Percentiles rank a stretch among this genome's conserved stretches.
Conservation (phyloP, 2,113 vertebrate genomes). For the Hydrolagus affinis region DNA sequence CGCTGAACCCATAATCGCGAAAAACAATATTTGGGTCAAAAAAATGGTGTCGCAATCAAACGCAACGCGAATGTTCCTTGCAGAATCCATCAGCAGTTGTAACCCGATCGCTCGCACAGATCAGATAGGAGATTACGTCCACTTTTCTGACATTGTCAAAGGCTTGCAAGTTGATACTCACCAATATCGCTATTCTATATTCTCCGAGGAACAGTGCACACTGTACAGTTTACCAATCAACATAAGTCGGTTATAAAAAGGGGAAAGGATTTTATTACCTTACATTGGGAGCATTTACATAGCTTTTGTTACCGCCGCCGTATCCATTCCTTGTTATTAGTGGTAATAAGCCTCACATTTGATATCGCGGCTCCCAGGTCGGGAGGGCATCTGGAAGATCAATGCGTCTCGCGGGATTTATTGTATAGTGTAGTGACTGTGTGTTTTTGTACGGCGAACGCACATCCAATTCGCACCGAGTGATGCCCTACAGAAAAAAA, state of each 20-base stretch:
- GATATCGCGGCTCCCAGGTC: too few species aligned
- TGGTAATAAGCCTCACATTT: neutral
- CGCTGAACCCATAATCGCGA: neutral
- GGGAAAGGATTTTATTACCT: conserved; percentile 12
- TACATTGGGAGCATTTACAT: neutral
- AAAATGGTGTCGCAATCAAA: neutral
- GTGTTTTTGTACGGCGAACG: too few species aligned
- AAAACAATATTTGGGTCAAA: neutral
- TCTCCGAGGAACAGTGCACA: neutral
- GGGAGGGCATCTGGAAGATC: too few species aligned
- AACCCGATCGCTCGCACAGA: neutral
- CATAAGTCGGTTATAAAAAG: neutral
- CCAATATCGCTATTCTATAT: conserved; percentile 8
- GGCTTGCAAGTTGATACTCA: conserved; percentile 10
- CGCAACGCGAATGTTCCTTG: neutral
- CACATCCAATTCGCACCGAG: too few species aligned
- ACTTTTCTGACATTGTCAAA: neutral
- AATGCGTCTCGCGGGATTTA: too few species aligned
- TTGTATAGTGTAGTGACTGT: too few species aligned
- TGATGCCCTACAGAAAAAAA: too few species aligned
- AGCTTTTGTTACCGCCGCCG: neutral
- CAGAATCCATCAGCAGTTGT: neutral
- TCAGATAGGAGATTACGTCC: neutral
- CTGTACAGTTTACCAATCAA: neutral
- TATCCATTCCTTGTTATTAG: neutral